Evolutionary conservation across 1,140 invertebrate species (phyloP).

Genomic region (Tetraneura akinire): DNA sequence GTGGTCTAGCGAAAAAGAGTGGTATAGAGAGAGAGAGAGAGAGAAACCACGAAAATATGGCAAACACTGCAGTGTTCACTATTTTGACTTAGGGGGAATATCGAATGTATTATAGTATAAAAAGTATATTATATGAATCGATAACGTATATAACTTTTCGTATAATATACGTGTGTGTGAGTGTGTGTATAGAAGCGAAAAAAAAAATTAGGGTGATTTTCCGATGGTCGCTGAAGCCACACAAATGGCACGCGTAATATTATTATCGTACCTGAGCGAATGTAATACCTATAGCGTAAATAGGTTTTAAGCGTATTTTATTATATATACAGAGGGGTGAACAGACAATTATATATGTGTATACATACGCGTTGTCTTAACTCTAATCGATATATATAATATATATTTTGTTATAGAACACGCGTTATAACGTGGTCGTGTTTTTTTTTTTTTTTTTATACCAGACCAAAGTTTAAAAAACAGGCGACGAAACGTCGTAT

Average conservation of each 20-base stretch:
- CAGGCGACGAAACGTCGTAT: too few species aligned
- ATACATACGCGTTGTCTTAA: not conserved
- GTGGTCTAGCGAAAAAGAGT: constrained; percentile 14
- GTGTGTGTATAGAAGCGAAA: not conserved
- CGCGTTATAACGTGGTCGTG: too few species aligned
- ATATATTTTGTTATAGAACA: too few species aligned
- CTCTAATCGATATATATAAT: constrained; percentile 43
- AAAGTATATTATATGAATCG: constrained; percentile 10
- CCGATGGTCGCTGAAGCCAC: constrained; percentile 34
- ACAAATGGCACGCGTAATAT: constrained; percentile 47
- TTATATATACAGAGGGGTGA: constrained; percentile 30
- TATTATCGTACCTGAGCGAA: not conserved
- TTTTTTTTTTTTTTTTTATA: not conserved
- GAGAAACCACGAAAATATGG: constrained; percentile 38
- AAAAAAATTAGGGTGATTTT: constrained; percentile 50
- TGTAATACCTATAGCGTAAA: constrained; percentile 42
- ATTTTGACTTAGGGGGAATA: constrained; percentile 1
- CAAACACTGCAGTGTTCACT: not conserved
- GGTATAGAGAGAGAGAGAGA: not conserved
- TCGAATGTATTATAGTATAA: too few species aligned
- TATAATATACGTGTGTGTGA: too few species aligned
- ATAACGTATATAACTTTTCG: not conserved
- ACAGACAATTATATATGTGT: too few species aligned
- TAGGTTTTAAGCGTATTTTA: constrained; percentile 45
- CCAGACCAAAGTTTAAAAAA: too few species aligned